phyloP scores from a whole-genome alignment of 35 echinoderm and acorn worm genomes.

The Chiridota heheva region DNA sequence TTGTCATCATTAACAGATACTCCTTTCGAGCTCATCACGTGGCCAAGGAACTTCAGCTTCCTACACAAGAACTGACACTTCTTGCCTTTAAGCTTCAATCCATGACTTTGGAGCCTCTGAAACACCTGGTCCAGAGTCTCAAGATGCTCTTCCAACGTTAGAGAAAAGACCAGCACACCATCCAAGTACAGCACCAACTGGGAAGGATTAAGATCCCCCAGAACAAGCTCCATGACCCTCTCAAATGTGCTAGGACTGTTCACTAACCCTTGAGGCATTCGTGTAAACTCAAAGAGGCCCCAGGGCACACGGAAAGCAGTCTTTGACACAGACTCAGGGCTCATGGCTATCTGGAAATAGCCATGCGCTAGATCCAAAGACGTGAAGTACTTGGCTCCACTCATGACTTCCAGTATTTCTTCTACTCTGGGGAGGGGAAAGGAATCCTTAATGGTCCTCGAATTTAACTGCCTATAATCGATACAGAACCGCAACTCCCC shows the following conservation, averaged over 20 bases:
- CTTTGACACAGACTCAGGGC: conserved; percentile 55
- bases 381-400: conserved; percentile 55
- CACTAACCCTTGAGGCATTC: conserved; percentile 68
- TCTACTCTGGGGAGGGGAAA: conserved; percentile 69
- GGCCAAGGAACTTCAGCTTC: conserved; percentile 70
- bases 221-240: conserved; percentile 58
- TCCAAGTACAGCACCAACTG: conserved; percentile 67
- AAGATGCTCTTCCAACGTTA: conserved; percentile 58
- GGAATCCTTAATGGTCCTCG: conserved; percentile 58
- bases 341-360: conserved; percentile 77
- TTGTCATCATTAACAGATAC: conserved; percentile 62
- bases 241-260: conserved; percentile 76
- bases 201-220: conserved; percentile 42
- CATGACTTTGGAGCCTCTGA: conserved; percentile 20
- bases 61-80: conserved; percentile 57
- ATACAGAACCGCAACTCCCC: conserved; percentile 50
- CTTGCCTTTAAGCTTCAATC: conserved; percentile 47
- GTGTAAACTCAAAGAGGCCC: conserved; percentile 53
- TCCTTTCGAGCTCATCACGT: conserved; percentile 60
- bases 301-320: conserved; percentile 72
- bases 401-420: conserved; percentile 58
- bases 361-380: conserved; percentile 75
- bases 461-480: conserved; percentile 53
- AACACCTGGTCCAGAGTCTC: conserved; percentile 36
- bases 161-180: conserved; percentile 53